Percentiles rank a stretch among this genome's conserved stretches.
Conservation (phyloP, 2,113 vertebrate species). For the Equus przewalskii region DNA sequence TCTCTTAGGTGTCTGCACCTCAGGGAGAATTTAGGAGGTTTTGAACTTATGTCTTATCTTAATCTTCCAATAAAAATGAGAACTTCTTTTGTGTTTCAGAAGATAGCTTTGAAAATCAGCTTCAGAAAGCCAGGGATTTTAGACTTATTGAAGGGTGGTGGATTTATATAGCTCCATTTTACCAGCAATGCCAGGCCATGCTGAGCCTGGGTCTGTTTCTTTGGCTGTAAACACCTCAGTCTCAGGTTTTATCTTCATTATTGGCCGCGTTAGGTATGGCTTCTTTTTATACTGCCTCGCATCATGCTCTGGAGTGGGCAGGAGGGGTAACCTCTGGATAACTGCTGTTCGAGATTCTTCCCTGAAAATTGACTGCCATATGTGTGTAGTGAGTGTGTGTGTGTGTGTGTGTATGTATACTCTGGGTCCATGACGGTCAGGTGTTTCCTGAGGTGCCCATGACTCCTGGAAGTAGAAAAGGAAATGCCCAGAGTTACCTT, state of each 20-base stretch:
- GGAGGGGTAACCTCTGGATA: neutral
- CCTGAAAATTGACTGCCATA: neutral
- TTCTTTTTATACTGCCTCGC: neutral
- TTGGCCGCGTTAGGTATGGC: neutral
- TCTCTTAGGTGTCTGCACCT: conserved; percentile 37
- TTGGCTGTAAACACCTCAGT: neutral
- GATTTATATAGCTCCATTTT: conserved; percentile 44
- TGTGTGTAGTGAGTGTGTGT: neutral
- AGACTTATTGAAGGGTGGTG: neutral
- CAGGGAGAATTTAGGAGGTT: conserved; percentile 70
- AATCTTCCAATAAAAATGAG: conserved; percentile 74
- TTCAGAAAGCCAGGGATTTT: conserved; percentile 63
- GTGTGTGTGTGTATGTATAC: fast-evolving
- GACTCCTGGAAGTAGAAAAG: neutral
- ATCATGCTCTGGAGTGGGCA: neutral
- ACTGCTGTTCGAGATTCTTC: neutral
- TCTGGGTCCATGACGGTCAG: neutral
- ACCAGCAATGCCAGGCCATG: neutral
- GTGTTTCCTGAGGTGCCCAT: neutral
- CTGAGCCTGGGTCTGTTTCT: neutral
- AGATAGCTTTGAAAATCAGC: conserved; percentile 63
- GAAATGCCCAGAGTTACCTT: neutral
- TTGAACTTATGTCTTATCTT: conserved; percentile 73
- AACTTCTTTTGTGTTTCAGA: conserved; percentile 60
- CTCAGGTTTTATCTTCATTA: neutral